These are phyloP conservation scores for Ectropis grisescens DNA, from an alignment of 1,140 invertebrate species.

Conservation along the genomic window DNA sequence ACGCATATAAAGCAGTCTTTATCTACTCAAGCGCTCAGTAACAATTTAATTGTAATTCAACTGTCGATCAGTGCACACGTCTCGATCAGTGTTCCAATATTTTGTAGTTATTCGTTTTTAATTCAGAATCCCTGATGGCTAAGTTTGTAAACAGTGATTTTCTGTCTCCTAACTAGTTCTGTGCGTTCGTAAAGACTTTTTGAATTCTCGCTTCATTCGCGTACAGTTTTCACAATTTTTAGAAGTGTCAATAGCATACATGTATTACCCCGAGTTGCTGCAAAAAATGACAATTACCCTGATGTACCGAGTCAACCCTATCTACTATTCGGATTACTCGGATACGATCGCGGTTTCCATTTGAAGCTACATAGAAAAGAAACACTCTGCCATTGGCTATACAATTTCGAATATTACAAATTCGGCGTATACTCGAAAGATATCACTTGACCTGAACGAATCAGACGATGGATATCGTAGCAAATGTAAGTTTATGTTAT, in stretches of 20 bases:
- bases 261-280: constrained; percentile 44
- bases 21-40: constrained; percentile 25
- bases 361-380: constrained; percentile 32
- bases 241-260: constrained; percentile 42
- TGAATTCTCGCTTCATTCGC: neutral
- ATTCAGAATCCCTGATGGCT: constrained; percentile 42
- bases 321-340: constrained; percentile 75
- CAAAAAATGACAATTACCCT: constrained; percentile 71
- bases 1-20: constrained; percentile 40
- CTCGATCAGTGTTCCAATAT: no score
- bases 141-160: constrained; percentile 57
- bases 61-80: constrained; percentile 5
- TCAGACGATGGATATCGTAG: constrained; percentile 67
- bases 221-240: constrained; percentile 42
- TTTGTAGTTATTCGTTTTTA: no score
- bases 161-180: constrained; percentile 44
- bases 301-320: constrained; percentile 72
- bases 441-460: constrained; percentile 24
- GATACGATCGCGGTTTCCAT: constrained; percentile 66
- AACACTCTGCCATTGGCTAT: constrained; percentile 53
- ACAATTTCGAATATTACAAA: constrained; percentile 59
- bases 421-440: constrained; percentile 60
- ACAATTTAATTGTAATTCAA: no score
- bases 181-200: constrained; percentile 21
- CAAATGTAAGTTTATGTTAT: constrained; percentile 64